phyloP scores from a whole-genome alignment of 1,140 invertebrate genomes.

The Trichonephila clavata region DNA sequence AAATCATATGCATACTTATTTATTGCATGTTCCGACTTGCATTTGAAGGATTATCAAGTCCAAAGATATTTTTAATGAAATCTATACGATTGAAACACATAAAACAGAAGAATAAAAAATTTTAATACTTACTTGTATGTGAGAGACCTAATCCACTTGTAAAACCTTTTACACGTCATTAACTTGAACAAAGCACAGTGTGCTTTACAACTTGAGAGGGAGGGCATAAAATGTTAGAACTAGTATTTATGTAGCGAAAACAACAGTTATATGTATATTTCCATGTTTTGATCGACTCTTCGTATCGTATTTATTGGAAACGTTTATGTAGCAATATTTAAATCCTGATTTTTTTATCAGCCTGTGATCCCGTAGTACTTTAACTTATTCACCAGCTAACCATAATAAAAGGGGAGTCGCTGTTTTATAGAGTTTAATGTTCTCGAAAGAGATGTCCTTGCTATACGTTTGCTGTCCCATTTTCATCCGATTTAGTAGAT shows the following conservation, averaged over 20 bases:
- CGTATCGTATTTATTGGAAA: not conserved
- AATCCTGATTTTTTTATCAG: not conserved
- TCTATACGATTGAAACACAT: not conserved
- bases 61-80: not conserved
- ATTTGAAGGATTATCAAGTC: not conserved
- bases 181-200: not conserved
- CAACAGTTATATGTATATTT: not conserved
- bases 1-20: not conserved
- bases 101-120: not conserved
- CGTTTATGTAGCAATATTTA: not conserved
- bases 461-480: conserved; percentile 17
- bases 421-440: not conserved
- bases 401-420: not conserved
- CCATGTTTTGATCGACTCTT: not conserved
- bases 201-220: not conserved
- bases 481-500: conserved; percentile 21
- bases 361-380: not conserved
- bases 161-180: not conserved
- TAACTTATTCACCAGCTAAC: conserved; percentile 17
- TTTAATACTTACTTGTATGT: not conserved
- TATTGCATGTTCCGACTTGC: not conserved
- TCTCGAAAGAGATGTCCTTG: conserved; percentile 22
- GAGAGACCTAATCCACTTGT: not conserved
- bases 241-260: not conserved
- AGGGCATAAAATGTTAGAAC: not conserved